Base-by-base conservation (phyloP, 2,888 invertebrate genomes). In the Auanema freiburgensis region DNA sequence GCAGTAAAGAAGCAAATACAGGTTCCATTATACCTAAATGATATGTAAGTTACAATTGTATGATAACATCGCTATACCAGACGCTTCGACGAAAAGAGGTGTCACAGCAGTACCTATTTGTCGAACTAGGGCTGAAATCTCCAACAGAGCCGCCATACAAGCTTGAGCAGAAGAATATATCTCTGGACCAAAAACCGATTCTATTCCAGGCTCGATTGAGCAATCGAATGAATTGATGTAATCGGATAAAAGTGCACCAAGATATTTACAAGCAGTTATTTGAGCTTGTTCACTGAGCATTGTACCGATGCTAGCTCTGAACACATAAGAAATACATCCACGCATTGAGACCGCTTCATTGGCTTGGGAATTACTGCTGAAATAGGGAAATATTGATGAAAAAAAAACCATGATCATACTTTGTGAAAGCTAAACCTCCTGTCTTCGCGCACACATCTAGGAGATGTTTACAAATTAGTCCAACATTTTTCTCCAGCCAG, bases 271-370 rank as follows among this genome's bases (percentile, higher is more conserved):
- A 0, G 96, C 96, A 18, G 85, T 84, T 40, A 92, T 90, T 85
- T 98, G 98, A 10, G 96, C 94, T 79, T 95, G 95, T 86, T 98
- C 98, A 0, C 95, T 92, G 23, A 98, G 88, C 89, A 97, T 90
- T 84, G 92, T 91, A 0, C 97, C 70, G 12, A 70, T 16, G 0
- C 67, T 66, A 18, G 65, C 53, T 18, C 71, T 63, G 10, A 75
- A 57, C 16, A 75, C 93, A 85, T 94, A 98, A 84, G 92, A 92
- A 66, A 97, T 92, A 85, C 97, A 98, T 86, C 95, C 95, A 75
- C 97, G 89, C 0, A 96, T 94, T 84, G 96, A 95, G 1, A 97
- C 95, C 0, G 96, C 94, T 83, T 98, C 97, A 3, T 69, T 43
- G 10, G 71, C 61, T 53, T 77, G 77, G 6, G 69, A 41, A 0